A percentile compares a stretch with the other conserved stretches of the same genome.
These are phyloP conservation scores for Rhinogobio ventralis DNA, from an alignment of 2,797 vertebrate genomes.

Conservation along the genomic window DNA sequence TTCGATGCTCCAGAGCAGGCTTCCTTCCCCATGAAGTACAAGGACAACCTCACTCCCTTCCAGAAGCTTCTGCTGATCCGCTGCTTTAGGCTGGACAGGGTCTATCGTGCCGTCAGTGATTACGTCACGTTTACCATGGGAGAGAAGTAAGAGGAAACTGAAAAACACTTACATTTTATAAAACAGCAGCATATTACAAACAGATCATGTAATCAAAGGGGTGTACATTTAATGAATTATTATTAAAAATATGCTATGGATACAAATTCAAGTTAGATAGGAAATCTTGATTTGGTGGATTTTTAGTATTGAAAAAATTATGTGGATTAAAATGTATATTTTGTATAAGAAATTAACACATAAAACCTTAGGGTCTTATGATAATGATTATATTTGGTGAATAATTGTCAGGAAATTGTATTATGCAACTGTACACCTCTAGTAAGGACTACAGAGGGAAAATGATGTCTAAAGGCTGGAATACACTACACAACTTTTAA, in stretches of 20 bases:
- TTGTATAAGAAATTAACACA: not conserved
- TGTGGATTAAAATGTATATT: not conserved
- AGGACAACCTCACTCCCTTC: slow-evolving; percentile 80
- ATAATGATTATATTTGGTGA: not conserved
- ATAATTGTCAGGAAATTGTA: not conserved
- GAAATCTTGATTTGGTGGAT: not conserved
- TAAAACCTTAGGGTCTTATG: not conserved
- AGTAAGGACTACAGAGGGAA: not conserved
- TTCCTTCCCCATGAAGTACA: slow-evolving; percentile 83
- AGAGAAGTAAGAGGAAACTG: slow-evolving; percentile 84
- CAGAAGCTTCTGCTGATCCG: slow-evolving; percentile 92
- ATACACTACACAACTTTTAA: not conserved
- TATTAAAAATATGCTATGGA: not conserved
- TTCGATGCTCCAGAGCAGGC: slow-evolving; percentile 87
- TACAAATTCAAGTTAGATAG: not conserved
- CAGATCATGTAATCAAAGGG: not conserved
- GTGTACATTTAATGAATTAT: not conserved
- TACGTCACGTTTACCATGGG: slow-evolving; percentile 89
- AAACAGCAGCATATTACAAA: not conserved
- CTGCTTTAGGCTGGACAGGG: slow-evolving; percentile 93
- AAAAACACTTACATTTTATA: not conserved
- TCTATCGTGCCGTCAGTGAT: slow-evolving; percentile 90
- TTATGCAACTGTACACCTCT: not conserved
- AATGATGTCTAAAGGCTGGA: not conserved
- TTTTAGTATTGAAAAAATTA: not conserved